Percentiles rank a stretch among this genome's conserved stretches.
These are phyloP conservation scores for Lepidonotus clava DNA, from an alignment of 2,888 invertebrate species.

Conservation along the genomic window DNA sequence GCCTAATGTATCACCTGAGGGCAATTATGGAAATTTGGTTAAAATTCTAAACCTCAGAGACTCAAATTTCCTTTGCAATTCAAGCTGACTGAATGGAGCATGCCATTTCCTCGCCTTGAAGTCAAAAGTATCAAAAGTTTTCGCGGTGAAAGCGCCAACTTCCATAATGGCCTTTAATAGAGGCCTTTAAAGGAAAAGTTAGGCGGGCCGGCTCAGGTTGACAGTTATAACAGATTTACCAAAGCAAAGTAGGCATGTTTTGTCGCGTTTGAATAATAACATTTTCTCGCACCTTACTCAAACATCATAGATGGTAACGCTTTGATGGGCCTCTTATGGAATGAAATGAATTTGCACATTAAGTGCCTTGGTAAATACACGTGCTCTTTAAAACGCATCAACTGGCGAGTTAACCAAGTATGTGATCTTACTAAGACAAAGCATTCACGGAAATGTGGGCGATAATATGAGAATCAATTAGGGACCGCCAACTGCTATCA, in stretches of 20 bases:
- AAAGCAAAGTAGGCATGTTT: conserved; percentile 44
- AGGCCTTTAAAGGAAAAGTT: conserved; percentile 44
- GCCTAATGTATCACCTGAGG: conserved; percentile 17
- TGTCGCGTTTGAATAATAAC: conserved; percentile 44
- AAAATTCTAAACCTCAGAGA: conserved; percentile 8
- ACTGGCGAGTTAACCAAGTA: conserved; percentile 48
- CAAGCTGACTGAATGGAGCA: neutral
- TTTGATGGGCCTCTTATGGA: conserved; percentile 46
- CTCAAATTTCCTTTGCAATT: conserved; percentile 11
- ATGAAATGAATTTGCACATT: conserved; percentile 51
- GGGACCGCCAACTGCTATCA: conserved; percentile 18
- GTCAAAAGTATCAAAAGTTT: conserved; percentile 43
- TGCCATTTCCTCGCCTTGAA: conserved; percentile 26
- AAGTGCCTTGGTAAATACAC: conserved; percentile 45
- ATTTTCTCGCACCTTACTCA: conserved; percentile 38
- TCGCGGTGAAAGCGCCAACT: conserved; percentile 10
- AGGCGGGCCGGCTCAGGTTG: conserved; percentile 22
- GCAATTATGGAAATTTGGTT: conserved; percentile 31
- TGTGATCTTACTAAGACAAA: conserved; percentile 44
- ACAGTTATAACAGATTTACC: conserved; percentile 50
- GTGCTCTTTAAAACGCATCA: neutral
- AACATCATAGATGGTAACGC: conserved; percentile 43
- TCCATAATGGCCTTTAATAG: conserved; percentile 43
- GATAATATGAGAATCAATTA: conserved; percentile 45
- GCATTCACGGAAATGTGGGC: conserved; percentile 1